Base-by-base conservation (phyloP, 64 coral and sea anemone genomes). In the Pocillopora damicornis region DNA sequence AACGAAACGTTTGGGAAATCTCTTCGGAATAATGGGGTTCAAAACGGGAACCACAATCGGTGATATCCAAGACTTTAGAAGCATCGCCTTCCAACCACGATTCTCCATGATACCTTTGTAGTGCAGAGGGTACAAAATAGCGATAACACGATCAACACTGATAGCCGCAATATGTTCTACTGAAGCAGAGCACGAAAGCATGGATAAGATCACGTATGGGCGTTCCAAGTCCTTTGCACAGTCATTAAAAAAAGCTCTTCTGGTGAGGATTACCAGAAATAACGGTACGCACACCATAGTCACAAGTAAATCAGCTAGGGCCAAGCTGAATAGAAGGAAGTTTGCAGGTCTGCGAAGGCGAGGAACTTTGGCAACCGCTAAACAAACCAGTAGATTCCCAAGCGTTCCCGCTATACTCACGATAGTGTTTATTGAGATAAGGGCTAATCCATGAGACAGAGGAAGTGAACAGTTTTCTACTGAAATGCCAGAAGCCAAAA, bases 301-400 rank as follows among this genome's bases (percentile, higher is more conserved):
- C 18, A 35, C n/a, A n/a, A 79, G 23, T 5, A 79, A 61, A 79
- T 79, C 77, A 79, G 77, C 77, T 13, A 79, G 60, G 6, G 61
- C 62, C 59, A 68, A 69, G 45, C 81, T 85, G 16, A 67, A 85
- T 14, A 85, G 63, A 69, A 85, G 66, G 66, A 38, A 68, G 63
- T 66, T 68, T 72, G 81, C 23, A 15, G 11, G 14, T 57, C 66
- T 34, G 16, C 81, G 81, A 36, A 85, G 81, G 0, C 26, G 61
- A 22, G 81, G 81, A n/a, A 12, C 37, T 1, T 14, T 85, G 14
- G 22, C 35, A 35, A 85, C 36, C 4, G 81, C 81, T 15, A 69
- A 17, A 7, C 61, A 68, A 85, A 85, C 20, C 35, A 85, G 25
- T 25, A 85, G 2, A 30, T 85, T 85, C 15, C 81, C 81, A 69